Conservation (phyloP, 2,797 vertebrate genomes). For the Anomalospiza imberbis region DNA sequence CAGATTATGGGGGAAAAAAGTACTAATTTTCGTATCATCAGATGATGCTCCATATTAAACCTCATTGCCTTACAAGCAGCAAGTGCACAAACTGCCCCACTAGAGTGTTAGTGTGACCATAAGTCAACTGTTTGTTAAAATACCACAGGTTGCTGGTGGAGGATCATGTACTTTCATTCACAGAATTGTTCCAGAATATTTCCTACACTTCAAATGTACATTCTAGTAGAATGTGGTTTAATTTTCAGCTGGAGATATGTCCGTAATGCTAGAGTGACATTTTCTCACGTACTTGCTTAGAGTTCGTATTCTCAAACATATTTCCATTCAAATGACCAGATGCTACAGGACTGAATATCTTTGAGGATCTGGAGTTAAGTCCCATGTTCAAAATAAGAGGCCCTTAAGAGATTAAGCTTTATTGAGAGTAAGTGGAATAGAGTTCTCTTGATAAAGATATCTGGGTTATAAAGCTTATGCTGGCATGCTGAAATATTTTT, state of each 20-base stretch:
- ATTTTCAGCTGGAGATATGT: background rate
- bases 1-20: background rate
- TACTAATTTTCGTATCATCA: background rate
- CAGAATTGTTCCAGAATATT: background rate
- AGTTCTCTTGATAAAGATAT: background rate
- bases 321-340: background rate
- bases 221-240: background rate
- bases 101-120: background rate
- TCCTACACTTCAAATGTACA: background rate
- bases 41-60: background rate
- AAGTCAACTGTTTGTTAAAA: background rate
- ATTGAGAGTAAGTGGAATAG: background rate
- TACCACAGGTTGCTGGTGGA: background rate
- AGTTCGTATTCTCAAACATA: background rate
- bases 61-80: background rate
- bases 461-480: background rate
- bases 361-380: background rate
- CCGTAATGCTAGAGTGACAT: background rate
- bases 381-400: background rate
- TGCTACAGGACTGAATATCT: background rate
- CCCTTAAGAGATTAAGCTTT: background rate
- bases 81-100: background rate
- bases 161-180: background rate
- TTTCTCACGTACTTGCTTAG: background rate
- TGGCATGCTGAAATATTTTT: background rate